Evolutionary conservation across 2,113 vertebrate genomes (phyloP), one percentile per base, ranked within the genome.

Genomic region (Carollia perspicillata): DNA sequence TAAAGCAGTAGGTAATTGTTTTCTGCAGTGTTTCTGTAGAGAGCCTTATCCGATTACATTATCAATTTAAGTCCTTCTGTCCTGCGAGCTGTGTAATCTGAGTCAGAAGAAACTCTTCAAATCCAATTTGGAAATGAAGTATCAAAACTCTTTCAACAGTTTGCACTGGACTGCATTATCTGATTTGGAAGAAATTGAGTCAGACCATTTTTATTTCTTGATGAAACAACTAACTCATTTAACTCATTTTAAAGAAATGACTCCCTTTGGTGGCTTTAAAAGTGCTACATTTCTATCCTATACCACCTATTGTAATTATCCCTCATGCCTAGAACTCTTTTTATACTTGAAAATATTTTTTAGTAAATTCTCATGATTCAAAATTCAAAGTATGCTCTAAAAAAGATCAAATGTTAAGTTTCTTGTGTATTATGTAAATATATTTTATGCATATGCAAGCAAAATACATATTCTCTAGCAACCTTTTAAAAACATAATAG

Each of bases 51-150:
- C 68, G 85, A 60, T 94, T 89, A 92, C 51, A 47, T 79, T 65
- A 75, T 44, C 72, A 89, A 18, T 58, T 80, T 91, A 17, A 10
- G 53, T 58, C 40, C 51, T 53, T 18, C 20, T 66, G 26, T 22
- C 47, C 16, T 75, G 5, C n/a, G 90, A 35, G 11, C 23, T 16
- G 49, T 33, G 58, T 58, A 84, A 84, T 89, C 22, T 71, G 37
- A 90, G 40, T 65, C 69, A 80, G 86, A n/a, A 89, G 65, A 91
- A 89, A 18, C 26, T 90, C 33, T 74, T 53, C 60, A 90, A 94
- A 93, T 89, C 63, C 49, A 89, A 78, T 97, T 85, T 95, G 42
- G 26, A 95, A 81, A 89, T 95, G 23, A 84, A 96, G 44, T 40
- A 79, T 58, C 77, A 84, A 94, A 95, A 88, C 18, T 77, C 49